Conservation (phyloP, 2,113 vertebrate species). For the Lathamus discolor region DNA sequence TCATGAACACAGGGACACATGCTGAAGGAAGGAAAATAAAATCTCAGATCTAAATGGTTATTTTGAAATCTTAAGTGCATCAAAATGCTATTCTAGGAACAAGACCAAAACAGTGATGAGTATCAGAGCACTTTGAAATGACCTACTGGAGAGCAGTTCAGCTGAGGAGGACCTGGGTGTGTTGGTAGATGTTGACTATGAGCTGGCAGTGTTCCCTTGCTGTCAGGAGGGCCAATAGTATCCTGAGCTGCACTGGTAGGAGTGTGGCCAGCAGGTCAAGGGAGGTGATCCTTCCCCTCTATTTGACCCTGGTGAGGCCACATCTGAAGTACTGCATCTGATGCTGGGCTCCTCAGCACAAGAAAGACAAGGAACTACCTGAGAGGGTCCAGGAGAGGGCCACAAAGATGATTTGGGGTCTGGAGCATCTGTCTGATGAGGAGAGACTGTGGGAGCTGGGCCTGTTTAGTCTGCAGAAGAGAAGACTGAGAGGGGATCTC, state of each 20-base stretch:
- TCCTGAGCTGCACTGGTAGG: neutral
- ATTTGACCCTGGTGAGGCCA: neutral
- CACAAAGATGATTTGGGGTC: neutral
- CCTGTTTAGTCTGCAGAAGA: neutral
- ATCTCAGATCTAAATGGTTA: neutral
- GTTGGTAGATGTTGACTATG: neutral
- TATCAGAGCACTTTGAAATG: neutral
- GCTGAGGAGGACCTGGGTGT: neutral
- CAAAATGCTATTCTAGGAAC: neutral
- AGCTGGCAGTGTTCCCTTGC: neutral
- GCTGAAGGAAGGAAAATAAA: neutral
- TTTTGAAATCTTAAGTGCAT: neutral
- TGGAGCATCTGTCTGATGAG: neutral
- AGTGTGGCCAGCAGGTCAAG: neutral
- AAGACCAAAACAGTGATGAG: neutral
- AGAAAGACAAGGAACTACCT: neutral
- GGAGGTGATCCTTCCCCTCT: neutral
- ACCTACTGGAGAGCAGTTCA: neutral
- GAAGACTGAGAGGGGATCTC: neutral
- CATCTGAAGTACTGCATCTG: neutral
- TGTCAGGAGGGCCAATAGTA: neutral
- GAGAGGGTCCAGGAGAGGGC: neutral
- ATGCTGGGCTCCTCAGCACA: neutral
- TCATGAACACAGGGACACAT: neutral
- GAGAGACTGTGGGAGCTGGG: neutral